Base-by-base conservation (phyloP, 2,888 invertebrate species). In the Nemoura dubitans region DNA sequence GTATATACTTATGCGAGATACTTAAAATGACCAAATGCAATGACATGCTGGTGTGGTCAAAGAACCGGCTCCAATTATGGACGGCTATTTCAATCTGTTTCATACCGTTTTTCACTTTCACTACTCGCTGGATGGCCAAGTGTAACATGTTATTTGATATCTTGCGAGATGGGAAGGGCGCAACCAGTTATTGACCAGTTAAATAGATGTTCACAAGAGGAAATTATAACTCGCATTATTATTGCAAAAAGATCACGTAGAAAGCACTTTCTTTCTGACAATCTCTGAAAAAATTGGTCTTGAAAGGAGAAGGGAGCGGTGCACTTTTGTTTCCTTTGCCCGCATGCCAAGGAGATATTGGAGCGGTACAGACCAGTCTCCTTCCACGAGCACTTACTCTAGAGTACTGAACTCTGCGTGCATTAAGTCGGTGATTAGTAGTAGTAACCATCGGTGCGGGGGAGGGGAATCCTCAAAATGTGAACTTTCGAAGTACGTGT, bases 141-240 rank as follows among this genome's bases (percentile, higher is more conserved):
- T 14, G n/a, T 27, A 78, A 78, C 78, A 27, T 78, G 78, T 78
- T 78, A 78, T 78, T 85, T 26, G 76, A 59, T 76, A 29, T 76
- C 59, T 59, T 59, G 14, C 59, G 59, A 59, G 59, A 78, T 29
- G 85, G 25, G 77, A 85, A 77, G 76, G 36, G 77, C 36, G 21
- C 59, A 25, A 36, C 78, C 78, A 76, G 10, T 76, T 36, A n/a
- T 25, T 26, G 25, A 85, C 77, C 26, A 83, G 29, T 10, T n/a
- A 5, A 29, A 30, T n/a, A n/a, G 83, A 27, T 30, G 42, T 14
- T 14, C n/a, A n/a, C 27, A 42, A 27, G 27, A 59, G 29, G 27
- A 30, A 43, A 83, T 30, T 43, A 43, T 28, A 29, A 83, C 59
- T 59, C 59, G 21, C 59, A 59, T 59, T 59, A 21, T 59, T 21